Evolutionary conservation across 2,797 vertebrate genomes (phyloP), one percentile per base, ranked within the genome.

Genomic region (Leptodactylus fallax): DNA sequence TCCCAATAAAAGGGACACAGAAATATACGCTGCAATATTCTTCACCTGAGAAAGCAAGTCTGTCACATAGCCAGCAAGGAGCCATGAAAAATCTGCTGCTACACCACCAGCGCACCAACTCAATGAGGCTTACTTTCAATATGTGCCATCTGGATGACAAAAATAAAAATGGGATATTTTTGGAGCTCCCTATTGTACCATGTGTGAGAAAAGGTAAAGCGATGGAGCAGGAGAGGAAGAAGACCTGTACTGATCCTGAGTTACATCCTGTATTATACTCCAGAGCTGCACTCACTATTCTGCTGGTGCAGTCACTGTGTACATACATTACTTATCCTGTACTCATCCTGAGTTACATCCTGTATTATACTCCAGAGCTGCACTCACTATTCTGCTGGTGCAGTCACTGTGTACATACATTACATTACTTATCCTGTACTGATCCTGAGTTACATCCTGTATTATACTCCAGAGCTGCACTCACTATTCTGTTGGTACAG

Each of bases 81-180:
- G 67, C 23, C 47, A 67, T 55, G 63, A 82, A 53, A 65, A 21
- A 71, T 56, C 25, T 58, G 81, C 51, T 17, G 63, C n/a, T 21
- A 51, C 14, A 9, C 23, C 23, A 4, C 13, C 45, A 36, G 36
- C 36, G 36, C 36, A 4, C 36, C 36, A 1, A 25, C 63, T 53
- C 14, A 45, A 61, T 81, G 9, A 67, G 12, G 8, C 3, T 61
- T 27, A 27, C 21, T 3, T 83, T n/a, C 11, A 16, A 9, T 58
- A 56, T 9, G 47, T 16, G 13, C 81, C 81, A 83, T 83, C 81
- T 71, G 81, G 63, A 25, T 53, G 23, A 27, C 9, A 21, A 27
- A 71, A 55, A 83, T 36, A 47, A 67, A 61, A n/a, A n/a, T n/a
- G n/a, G n/a, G n/a, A 69, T 82, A 67, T 53, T 81, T 67, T 3